Base-by-base conservation (phyloP, 2,888 invertebrate species). In the Philaethria dido region DNA sequence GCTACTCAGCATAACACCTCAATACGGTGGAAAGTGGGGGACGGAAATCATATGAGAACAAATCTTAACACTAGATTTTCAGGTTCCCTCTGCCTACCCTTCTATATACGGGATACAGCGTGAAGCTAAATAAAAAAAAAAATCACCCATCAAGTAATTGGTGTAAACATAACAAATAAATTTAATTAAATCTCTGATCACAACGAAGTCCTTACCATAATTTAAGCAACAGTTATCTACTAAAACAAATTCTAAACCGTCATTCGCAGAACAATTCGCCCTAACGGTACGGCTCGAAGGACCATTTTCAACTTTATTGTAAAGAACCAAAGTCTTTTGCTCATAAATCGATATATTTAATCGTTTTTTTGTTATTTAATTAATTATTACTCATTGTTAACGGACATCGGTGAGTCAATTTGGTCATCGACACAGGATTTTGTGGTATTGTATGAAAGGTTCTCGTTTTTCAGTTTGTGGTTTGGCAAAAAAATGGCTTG, bases 381-480 rank as follows among this genome's bases (percentile, higher is more conserved):
- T 90, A 89, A 86, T 89, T 87, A 84, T 90, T 89, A 88, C 81
- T 91, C 89, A 89, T 81, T 77, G 81, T 83, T 89, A 90, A 88
- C 89, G 86, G 89, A 74, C 78, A 75, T 74, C 72, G 77, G 76
- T 91, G 91, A 89, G 77, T 91, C 88, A 89, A 80, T 65, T 66
- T 73, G 73, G 71, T 73, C 75, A 78, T 72, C 79, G 82, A 80
- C 68, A 73, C 74, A 68, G 70, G 71, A 73, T 66, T 59, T 57
- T 59, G 63, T 61, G 72, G 69, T 70, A 66, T 71, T 69, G 63
- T 68, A 66, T 68, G 66, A 64, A 52, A 54, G 42, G 48, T 69
- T 52, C 60, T 66, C 61, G 62, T 68, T 70, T 70, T 70, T 62
- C 62, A 62, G 57, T 45, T 54, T 69, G 68, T 62, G 70, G 70